phyloP scores from a whole-genome alignment of 2,113 vertebrate genomes.

The Haemorhous mexicanus region DNA sequence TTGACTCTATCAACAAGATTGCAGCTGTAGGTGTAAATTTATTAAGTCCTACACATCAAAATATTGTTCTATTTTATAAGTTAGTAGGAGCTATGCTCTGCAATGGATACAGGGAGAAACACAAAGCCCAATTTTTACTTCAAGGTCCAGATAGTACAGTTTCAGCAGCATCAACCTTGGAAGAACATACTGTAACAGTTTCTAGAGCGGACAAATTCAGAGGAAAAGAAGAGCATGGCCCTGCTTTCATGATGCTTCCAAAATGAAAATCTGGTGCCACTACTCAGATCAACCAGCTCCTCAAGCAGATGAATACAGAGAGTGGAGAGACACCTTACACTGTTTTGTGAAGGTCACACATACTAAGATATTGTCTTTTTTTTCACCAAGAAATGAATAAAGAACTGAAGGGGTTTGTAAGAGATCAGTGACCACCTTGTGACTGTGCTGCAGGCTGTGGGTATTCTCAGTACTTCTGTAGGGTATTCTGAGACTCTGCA shows the following conservation, averaged over 20 bases:
- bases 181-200: neutral
- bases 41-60: conserved; percentile 21
- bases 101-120: neutral
- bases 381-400: neutral
- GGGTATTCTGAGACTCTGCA: neutral
- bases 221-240: neutral
- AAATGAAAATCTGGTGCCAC: neutral
- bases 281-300: neutral
- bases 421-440: neutral
- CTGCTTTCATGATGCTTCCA: neutral
- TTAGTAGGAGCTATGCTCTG: conserved; percentile 7
- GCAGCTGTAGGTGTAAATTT: conserved; percentile 21
- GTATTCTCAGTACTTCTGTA: neutral
- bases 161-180: neutral
- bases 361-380: neutral
- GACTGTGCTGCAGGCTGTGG: neutral
- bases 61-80: conserved; percentile 17
- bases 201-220: neutral
- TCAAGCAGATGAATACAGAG: neutral
- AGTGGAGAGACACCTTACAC: neutral
- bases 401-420: neutral
- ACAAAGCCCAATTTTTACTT: neutral
- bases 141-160: neutral
- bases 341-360: neutral
- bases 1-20: conserved; percentile 30